Percentiles rank a stretch among this genome's conserved stretches.
Evolutionary conservation across 2,113 vertebrate genomes (phyloP).

Genomic region (Daphoenositta chrysoptera): DNA sequence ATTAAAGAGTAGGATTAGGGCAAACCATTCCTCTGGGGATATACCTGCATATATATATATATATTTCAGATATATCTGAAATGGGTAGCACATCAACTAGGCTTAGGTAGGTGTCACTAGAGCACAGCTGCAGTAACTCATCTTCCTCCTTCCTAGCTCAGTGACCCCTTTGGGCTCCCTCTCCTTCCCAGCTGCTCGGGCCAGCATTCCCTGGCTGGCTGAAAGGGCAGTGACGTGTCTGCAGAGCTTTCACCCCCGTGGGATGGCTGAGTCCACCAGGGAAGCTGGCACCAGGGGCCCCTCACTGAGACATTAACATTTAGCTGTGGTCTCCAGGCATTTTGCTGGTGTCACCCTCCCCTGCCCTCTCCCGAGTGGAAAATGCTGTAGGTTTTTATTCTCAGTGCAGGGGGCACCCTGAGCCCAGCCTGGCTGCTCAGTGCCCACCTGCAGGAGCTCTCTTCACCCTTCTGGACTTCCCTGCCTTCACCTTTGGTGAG

Average conservation of each 20-base stretch:
- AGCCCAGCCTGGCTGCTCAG: background rate
- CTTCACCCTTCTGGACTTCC: background rate
- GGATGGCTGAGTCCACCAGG: background rate
- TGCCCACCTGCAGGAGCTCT: background rate
- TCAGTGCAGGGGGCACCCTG: background rate
- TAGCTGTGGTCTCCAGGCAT: background rate
- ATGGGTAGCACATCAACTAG: rapidly evolving
- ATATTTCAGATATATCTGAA: too few relatives aligned
- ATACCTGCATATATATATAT: too few relatives aligned
- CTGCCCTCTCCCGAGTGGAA: background rate
- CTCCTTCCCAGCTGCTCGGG: background rate
- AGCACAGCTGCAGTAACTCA: background rate
- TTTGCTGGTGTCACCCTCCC: background rate
- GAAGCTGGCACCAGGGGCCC: background rate
- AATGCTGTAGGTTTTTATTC: too few relatives aligned
- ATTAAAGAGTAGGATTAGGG: background rate
- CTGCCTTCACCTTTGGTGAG: background rate
- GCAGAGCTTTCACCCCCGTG: background rate
- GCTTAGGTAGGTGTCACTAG: background rate
- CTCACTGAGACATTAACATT: background rate
- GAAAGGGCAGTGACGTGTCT: background rate
- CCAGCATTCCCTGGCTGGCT: background rate
- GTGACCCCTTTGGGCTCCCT: background rate
- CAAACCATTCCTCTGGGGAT: background rate
- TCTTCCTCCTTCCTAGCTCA: background rate